Evolutionary conservation across 2,888 invertebrate species (phyloP).

Genomic region (Tridacna gigas): DNA sequence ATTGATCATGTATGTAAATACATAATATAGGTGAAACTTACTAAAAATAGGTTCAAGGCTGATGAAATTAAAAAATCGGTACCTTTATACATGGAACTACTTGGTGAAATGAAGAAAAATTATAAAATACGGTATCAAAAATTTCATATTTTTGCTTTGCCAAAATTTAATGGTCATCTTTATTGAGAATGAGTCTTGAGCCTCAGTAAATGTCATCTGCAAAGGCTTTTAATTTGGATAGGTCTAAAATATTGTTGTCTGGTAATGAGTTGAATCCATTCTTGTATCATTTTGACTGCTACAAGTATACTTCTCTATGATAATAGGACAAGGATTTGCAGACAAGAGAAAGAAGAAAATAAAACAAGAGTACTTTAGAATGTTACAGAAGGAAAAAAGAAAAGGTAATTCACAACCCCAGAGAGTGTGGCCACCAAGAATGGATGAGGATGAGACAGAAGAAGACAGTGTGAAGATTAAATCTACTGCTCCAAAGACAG

Average conservation of each 20-base stretch:
- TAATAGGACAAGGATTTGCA: slow-evolving; percentile 73
- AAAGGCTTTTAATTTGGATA: too few species aligned
- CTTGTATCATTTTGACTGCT: background rate
- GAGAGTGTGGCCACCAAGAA: background rate
- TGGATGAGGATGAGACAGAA: background rate
- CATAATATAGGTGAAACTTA: too few species aligned
- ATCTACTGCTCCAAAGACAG: background rate
- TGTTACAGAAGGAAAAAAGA: slow-evolving; percentile 65
- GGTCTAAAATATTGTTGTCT: background rate
- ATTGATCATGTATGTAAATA: too few species aligned
- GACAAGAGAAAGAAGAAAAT: slow-evolving; percentile 72
- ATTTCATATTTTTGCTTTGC: too few species aligned
- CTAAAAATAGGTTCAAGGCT: too few species aligned
- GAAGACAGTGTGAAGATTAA: background rate
- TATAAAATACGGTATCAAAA: too few species aligned
- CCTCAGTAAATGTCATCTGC: too few species aligned
- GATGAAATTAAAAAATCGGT: too few species aligned
- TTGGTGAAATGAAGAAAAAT: too few species aligned
- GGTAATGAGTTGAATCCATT: background rate
- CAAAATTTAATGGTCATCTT: too few species aligned
- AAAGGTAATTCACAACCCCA: background rate
- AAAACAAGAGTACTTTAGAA: slow-evolving; percentile 68
- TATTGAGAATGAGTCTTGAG: too few species aligned
- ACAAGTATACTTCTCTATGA: background rate
- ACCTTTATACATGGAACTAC: too few species aligned